Conservation (phyloP, 2,888 invertebrate genomes). For the Scaptomyza cyrtandrae region DNA sequence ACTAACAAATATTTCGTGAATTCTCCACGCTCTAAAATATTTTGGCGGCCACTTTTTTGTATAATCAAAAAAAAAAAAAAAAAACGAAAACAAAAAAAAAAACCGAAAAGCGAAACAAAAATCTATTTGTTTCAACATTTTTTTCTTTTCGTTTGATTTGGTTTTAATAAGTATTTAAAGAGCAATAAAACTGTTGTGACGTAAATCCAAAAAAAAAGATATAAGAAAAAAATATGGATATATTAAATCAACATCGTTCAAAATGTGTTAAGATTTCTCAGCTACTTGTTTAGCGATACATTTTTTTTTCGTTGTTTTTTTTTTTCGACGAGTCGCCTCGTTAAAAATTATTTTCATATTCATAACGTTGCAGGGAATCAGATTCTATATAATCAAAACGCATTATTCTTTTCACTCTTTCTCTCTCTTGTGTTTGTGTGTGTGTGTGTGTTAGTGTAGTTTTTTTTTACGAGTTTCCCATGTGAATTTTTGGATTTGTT, state of each 20-base stretch:
- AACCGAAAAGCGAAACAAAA: not conserved
- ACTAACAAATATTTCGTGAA: not conserved
- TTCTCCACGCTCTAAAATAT: slow-evolving; percentile 4
- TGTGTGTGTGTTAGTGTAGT: slow-evolving; percentile 16
- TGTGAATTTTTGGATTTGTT: slow-evolving; percentile 37
- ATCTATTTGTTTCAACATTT: not conserved
- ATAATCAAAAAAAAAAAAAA: slow-evolving; percentile 11
- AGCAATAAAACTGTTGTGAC: slow-evolving; percentile 72
- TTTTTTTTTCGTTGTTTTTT: slow-evolving; percentile 14
- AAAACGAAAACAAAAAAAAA: too few species aligned
- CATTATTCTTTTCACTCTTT: slow-evolving; percentile 21
- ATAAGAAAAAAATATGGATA: slow-evolving; percentile 17
- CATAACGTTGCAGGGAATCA: slow-evolving; percentile 44
- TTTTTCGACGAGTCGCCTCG: slow-evolving; percentile 62
- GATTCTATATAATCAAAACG: slow-evolving; percentile 36
- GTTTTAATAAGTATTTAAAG: slow-evolving; percentile 71
- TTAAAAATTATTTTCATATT: slow-evolving; percentile 71
- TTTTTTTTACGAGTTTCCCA: slow-evolving; percentile 56
- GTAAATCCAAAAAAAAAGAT: slow-evolving; percentile 59
- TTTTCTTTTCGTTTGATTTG: slow-evolving; percentile 33
- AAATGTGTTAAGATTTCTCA: slow-evolving; percentile 21
- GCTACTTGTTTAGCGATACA: slow-evolving; percentile 20
- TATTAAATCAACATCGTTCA: slow-evolving; percentile 8
- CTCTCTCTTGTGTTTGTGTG: too few species aligned
- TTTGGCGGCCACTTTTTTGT: slow-evolving; percentile 48